A percentile compares a stretch with the other conserved stretches of the same genome.
Evolutionary conservation across 2,113 vertebrate species (phyloP).

Genomic region (Pangasianodon hypophthalmus): DNA sequence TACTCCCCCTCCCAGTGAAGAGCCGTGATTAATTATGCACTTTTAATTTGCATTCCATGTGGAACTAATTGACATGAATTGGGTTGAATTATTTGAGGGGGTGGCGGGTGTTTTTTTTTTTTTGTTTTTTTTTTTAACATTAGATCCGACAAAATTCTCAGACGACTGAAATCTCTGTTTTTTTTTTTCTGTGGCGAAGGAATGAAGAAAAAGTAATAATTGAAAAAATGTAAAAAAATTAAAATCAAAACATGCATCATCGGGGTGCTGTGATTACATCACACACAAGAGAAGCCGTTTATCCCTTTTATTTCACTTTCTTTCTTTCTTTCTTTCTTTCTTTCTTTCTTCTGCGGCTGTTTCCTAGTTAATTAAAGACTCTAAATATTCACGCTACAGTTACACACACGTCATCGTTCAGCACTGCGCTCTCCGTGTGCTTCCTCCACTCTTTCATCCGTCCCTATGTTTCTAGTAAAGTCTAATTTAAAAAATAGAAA

Average conservation of each 20-base stretch:
- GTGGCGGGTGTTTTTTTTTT: neutral
- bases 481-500: no score
- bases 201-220: neutral
- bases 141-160: constrained; percentile 31
- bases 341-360: neutral
- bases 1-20: constrained; percentile 48
- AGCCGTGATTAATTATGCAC: constrained; percentile 56
- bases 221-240: neutral
- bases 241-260: neutral
- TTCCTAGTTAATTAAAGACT: neutral
- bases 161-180: neutral
- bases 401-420: no score
- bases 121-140: constrained; percentile 36
- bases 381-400: neutral
- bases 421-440: no score
- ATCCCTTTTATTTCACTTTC: neutral
- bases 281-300: neutral
- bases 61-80: constrained; percentile 61
- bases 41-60: constrained; percentile 62
- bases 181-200: no score
- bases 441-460: no score
- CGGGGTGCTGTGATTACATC: neutral
- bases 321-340: neutral
- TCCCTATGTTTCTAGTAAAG: no score
- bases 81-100: constrained; percentile 56